phyloP scores from a whole-genome alignment of 2,888 invertebrate species.

The Melinaea marsaeus region DNA sequence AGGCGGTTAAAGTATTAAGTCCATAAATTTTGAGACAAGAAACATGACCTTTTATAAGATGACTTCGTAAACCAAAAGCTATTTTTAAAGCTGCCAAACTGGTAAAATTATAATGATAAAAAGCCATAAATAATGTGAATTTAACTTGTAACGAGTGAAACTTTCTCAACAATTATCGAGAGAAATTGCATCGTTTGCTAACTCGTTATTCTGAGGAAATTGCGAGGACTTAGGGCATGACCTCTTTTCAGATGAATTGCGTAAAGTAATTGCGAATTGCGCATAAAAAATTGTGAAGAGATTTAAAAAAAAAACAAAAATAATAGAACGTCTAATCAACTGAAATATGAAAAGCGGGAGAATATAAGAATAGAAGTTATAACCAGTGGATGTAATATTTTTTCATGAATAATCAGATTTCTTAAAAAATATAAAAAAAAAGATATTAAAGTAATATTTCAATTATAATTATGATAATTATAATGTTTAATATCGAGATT shows the following conservation, averaged over 20 bases:
- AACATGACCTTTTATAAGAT: too few species aligned
- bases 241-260: conserved; percentile 2
- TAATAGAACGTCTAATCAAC: not conserved
- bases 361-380: not conserved
- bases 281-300: conserved; percentile 4
- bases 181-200: conserved; percentile 42
- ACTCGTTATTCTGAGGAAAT: conserved; percentile 55
- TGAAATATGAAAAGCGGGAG: not conserved
- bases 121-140: conserved; percentile 4
- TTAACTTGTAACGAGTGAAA: conserved; percentile 45
- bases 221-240: conserved; percentile 37
- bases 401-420: not conserved
- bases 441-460: too few species aligned
- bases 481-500: too few species aligned
- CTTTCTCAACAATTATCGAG: conserved; percentile 47
- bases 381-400: not conserved
- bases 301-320: conserved; percentile 1
- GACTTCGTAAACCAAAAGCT: too few species aligned
- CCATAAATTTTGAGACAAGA: too few species aligned
- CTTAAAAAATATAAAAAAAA: too few species aligned
- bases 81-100: not conserved
- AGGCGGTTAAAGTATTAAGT: too few species aligned
- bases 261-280: too few species aligned
- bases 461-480: too few species aligned
- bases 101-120: not conserved